Conservation (phyloP, 2,888 invertebrate genomes). For the Synanthedon myopaeformis region DNA sequence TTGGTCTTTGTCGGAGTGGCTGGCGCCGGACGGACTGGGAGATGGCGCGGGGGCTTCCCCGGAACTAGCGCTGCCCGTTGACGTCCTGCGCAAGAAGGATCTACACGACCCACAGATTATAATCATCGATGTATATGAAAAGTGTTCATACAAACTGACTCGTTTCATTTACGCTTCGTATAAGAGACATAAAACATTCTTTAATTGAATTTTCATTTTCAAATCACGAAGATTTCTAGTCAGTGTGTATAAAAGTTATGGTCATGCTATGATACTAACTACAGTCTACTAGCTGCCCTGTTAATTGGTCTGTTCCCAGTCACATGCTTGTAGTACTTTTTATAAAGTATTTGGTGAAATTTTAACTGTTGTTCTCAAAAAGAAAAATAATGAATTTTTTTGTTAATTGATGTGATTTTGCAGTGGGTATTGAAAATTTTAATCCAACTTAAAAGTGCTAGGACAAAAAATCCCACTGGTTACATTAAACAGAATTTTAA, state of each 20-base stretch:
- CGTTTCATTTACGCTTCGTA: not conserved
- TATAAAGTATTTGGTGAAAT: too few relatives aligned
- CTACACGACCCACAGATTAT: slow-evolving; percentile 63
- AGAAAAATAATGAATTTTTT: too few relatives aligned
- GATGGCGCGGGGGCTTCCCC: slow-evolving; percentile 63
- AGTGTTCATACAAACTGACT: slow-evolving; percentile 40
- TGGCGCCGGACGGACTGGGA: slow-evolving; percentile 91
- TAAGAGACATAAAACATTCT: not conserved
- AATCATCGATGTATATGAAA: slow-evolving; percentile 47
- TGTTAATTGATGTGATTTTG: too few relatives aligned
- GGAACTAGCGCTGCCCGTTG: slow-evolving; percentile 61
- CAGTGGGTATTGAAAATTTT: too few relatives aligned
- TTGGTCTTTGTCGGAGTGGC: slow-evolving; percentile 90
- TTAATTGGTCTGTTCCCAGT: too few relatives aligned
- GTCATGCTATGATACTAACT: not conserved
- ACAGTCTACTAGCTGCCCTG: not conserved
- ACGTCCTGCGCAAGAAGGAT: slow-evolving; percentile 67
- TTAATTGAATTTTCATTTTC: not conserved
- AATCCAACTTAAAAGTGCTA: too few relatives aligned
- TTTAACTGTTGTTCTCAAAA: too few relatives aligned
- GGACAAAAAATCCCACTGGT: too few relatives aligned
- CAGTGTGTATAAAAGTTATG: not conserved
- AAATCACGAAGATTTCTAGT: not conserved
- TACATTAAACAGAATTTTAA: too few relatives aligned
- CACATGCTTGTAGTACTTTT: too few relatives aligned